Percentiles rank a stretch among this genome's conserved stretches.
Conservation (phyloP, 2,797 vertebrate species). For the Choloepus didactylus region DNA sequence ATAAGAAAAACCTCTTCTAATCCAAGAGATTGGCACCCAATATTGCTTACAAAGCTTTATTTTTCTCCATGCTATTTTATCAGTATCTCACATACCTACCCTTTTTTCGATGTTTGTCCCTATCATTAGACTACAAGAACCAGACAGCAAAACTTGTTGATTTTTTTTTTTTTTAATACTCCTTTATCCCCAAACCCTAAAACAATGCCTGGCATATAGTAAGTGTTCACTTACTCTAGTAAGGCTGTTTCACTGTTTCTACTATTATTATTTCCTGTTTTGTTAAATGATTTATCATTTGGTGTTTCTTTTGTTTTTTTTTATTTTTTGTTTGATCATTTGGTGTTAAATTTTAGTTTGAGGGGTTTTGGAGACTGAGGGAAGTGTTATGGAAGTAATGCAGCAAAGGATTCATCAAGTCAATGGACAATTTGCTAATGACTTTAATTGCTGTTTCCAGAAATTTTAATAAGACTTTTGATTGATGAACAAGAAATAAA, state of each 20-base stretch:
- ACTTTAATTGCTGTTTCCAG: constrained; percentile 40
- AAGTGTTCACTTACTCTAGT: neutral
- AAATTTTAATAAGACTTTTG: constrained; percentile 13
- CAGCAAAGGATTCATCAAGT: neutral
- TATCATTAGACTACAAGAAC: neutral
- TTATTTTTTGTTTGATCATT: neutral
- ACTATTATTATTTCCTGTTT: neutral
- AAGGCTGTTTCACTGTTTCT: neutral
- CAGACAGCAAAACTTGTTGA: too few relatives aligned
- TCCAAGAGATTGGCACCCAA: too few relatives aligned
- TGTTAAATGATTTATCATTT: neutral
- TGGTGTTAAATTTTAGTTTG: constrained; percentile 43
- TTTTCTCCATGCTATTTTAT: neutral
- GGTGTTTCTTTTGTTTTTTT: too few relatives aligned
- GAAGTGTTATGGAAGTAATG: constrained; percentile 47
- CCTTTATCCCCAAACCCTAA: neutral
- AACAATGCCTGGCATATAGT: neutral
- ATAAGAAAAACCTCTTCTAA: too few relatives aligned
- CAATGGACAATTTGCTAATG: neutral
- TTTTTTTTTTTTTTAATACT: neutral
- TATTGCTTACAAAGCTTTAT: neutral
- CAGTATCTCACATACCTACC: neutral
- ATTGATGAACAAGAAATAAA: too few relatives aligned
- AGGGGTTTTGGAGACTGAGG: neutral
- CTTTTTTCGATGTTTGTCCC: neutral